A percentile compares a stretch with the other conserved stretches of the same genome.
phyloP scores from a whole-genome alignment of 2,888 invertebrate genomes.

The Stenodema calcarata region DNA sequence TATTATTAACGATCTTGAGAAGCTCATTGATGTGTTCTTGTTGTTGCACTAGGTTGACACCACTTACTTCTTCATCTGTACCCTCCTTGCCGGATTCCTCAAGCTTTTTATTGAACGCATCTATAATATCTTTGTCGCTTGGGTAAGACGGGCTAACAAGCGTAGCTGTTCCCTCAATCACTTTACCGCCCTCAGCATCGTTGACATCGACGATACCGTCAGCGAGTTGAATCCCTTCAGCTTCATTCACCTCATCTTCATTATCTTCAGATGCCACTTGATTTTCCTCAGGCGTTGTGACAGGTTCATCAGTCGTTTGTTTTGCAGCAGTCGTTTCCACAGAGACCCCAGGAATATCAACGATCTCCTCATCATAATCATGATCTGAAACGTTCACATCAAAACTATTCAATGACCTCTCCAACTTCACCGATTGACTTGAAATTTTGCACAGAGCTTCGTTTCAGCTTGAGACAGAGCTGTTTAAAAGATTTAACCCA shows the following conservation, averaged over 20 bases:
- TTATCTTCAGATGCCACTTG: neutral
- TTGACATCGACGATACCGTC: neutral
- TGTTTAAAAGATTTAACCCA: no score
- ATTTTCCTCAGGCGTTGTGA: neutral
- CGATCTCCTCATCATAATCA: neutral
- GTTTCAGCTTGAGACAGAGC: no score
- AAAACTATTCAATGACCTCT: no score
- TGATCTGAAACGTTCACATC: neutral
- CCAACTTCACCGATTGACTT: no score
- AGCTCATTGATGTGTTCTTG: neutral
- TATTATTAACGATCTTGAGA: constrained; percentile 10
- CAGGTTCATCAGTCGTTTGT: neutral
- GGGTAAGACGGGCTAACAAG: neutral
- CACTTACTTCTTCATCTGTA: no score
- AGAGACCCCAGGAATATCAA: neutral
- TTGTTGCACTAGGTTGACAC: neutral
- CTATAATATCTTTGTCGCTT: neutral
- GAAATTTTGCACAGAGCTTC: no score
- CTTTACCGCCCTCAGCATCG: neutral
- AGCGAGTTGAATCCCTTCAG: no score
- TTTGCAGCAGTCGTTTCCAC: neutral
- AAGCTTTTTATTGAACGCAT: neutral
- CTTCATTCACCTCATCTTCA: neutral
- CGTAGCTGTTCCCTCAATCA: neutral
- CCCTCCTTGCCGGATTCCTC: neutral